Evolutionary conservation across 2,888 invertebrate genomes (phyloP).

Genomic region (Allacma fusca): DNA sequence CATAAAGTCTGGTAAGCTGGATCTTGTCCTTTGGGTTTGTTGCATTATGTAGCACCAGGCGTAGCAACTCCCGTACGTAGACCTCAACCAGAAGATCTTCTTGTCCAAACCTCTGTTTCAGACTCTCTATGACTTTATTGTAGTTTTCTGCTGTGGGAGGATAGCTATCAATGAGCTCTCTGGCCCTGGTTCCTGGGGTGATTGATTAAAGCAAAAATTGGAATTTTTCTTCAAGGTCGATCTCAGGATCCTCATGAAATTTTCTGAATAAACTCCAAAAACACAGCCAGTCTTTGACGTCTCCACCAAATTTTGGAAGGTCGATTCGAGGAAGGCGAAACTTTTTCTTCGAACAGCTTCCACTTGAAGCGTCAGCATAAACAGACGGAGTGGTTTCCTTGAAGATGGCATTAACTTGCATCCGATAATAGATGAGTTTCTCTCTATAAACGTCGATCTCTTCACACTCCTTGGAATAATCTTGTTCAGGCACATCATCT

Average conservation of each 20-base stretch:
- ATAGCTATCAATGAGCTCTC: conserved; percentile 56
- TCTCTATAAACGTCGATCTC: not conserved
- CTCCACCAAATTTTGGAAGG: conserved; percentile 59
- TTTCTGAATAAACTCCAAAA: conserved; percentile 61
- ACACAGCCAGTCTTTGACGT: conserved; percentile 58
- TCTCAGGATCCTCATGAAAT: conserved; percentile 57
- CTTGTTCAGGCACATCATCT: not conserved
- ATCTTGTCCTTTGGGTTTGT: conserved; percentile 17
- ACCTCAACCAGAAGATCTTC: conserved; percentile 61
- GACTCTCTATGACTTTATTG: conserved; percentile 53
- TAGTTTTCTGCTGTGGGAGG: conserved; percentile 60
- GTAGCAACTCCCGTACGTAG: conserved; percentile 61
- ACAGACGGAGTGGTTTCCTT: not conserved
- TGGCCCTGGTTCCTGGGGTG: conserved; percentile 54
- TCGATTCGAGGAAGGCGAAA: conserved; percentile 55
- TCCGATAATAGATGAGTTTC: not conserved
- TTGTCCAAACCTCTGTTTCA: conserved; percentile 48
- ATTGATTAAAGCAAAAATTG: conserved; percentile 58
- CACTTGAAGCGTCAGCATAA: not conserved
- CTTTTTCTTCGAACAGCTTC: not conserved
- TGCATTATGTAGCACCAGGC: conserved; percentile 58
- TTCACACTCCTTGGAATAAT: conserved; percentile 2
- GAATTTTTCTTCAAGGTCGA: conserved; percentile 50
- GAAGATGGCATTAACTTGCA: not conserved
- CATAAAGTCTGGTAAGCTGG: conserved; percentile 35